Percentiles rank a stretch among this genome's conserved stretches.
Evolutionary conservation across 2,888 invertebrate genomes (phyloP).

Genomic region (Horisme vitalbata): DNA sequence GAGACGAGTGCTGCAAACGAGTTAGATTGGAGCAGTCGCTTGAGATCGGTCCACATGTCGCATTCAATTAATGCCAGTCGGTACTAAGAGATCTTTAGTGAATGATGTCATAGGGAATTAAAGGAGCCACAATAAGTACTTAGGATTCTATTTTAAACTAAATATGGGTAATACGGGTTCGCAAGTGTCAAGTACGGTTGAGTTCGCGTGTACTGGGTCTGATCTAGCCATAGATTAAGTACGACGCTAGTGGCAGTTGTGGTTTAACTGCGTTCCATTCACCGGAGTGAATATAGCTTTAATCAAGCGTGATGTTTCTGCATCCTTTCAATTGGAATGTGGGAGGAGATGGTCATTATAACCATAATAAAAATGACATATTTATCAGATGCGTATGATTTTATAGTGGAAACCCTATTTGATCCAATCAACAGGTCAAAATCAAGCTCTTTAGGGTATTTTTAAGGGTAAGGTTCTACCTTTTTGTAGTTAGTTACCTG

Average conservation of each 20-base stretch:
- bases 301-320: conserved; percentile 16
- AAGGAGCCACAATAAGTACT: conserved; percentile 53
- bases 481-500: no score
- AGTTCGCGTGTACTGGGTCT: conserved; percentile 25
- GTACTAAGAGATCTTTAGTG: conserved; percentile 55
- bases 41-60: conserved; percentile 47
- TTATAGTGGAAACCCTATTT: no score
- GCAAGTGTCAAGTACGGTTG: conserved; percentile 29
- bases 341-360: conserved; percentile 2
- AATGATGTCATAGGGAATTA: conserved; percentile 71
- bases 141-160: conserved; percentile 42
- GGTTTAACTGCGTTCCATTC: conserved; percentile 11
- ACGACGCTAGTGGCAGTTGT: conserved; percentile 1
- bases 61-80: conserved; percentile 71
- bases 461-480: no score
- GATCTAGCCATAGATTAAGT: neutral
- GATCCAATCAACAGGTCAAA: no score
- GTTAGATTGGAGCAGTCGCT: conserved; percentile 58
- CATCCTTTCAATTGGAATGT: conserved; percentile 13
- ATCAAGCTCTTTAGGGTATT: no score
- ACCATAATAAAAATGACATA: no score
- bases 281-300: conserved; percentile 15
- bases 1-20: conserved; percentile 62
- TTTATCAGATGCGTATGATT: no score
- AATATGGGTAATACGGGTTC: conserved; percentile 25